phyloP scores from a whole-genome alignment of 2,888 invertebrate genomes.

The Pegoplata infirma region DNA sequence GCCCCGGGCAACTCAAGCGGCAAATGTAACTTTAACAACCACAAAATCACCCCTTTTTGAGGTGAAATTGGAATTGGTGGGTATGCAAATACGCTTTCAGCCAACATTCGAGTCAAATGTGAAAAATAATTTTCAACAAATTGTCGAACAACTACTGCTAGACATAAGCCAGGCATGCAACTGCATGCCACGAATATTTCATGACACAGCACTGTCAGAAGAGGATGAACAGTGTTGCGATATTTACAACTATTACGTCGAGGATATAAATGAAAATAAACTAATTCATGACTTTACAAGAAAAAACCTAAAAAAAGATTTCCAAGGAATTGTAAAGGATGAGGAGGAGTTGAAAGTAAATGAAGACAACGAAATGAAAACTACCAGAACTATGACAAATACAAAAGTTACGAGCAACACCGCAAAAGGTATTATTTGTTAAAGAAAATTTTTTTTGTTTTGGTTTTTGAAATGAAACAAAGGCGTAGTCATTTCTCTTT shows the following conservation, averaged over 20 bases:
- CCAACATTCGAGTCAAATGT: conserved; percentile 86
- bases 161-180: conserved; percentile 89
- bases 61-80: conserved; percentile 84
- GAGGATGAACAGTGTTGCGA: conserved; percentile 42
- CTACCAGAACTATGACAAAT: conserved; percentile 17
- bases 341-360: conserved; percentile 1
- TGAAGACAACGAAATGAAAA: conserved; percentile 21
- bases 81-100: conserved; percentile 81
- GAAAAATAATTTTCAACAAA: conserved; percentile 83
- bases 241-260: conserved; percentile 26
- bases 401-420: conserved; percentile 31
- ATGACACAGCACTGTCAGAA: conserved; percentile 78
- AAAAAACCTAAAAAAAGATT: not conserved
- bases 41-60: conserved; percentile 84
- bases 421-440: conserved; percentile 48
- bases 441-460: not conserved
- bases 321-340: not conserved
- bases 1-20: conserved; percentile 38
- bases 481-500: too few species aligned
- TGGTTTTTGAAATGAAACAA: not conserved
- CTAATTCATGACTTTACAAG: conserved; percentile 1
- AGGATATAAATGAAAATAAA: conserved; percentile 21
- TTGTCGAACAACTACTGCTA: conserved; percentile 85
- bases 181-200: conserved; percentile 83
- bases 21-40: conserved; percentile 38